Percentiles rank a stretch among this genome's conserved stretches.
Evolutionary conservation across 2,113 vertebrate species (phyloP).

Genomic region (Laterallus jamaicensis): DNA sequence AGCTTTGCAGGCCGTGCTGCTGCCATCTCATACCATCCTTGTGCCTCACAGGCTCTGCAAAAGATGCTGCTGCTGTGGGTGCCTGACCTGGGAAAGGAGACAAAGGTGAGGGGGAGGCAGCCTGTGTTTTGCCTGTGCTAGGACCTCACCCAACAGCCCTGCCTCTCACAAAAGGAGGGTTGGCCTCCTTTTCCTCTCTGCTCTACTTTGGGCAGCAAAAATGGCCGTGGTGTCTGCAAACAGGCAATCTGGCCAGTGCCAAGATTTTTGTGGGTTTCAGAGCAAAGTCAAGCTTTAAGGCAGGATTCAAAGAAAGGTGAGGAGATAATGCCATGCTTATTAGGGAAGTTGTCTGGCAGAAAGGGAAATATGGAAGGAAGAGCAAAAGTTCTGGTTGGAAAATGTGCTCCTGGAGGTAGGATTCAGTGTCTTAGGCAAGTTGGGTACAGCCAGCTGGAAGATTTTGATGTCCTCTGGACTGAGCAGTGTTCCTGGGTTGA

Average conservation of each 20-base stretch:
- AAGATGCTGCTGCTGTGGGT: neutral
- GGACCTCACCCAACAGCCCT: neutral
- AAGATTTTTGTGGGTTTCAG: neutral
- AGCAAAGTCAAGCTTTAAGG: neutral
- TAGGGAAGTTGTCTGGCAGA: neutral
- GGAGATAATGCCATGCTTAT: neutral
- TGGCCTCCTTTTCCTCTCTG: neutral
- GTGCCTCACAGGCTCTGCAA: neutral
- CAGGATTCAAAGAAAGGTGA: neutral
- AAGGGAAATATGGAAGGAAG: neutral
- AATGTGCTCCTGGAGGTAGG: neutral
- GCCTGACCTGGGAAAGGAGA: neutral
- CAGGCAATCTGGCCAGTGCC: neutral
- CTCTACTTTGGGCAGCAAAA: neutral
- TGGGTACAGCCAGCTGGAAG: neutral
- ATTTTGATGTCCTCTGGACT: neutral
- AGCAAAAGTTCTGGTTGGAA: neutral
- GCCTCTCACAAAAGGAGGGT: neutral
- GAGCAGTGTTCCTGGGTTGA: neutral
- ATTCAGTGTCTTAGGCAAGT: neutral
- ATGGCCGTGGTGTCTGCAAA: neutral
- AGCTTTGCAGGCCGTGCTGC: neutral
- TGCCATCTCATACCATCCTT: neutral
- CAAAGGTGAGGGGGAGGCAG: rapidly evolving
- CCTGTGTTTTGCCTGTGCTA: neutral